Base-by-base conservation (phyloP, 1,140 invertebrate genomes). In the Metopolophium dirhodum region DNA sequence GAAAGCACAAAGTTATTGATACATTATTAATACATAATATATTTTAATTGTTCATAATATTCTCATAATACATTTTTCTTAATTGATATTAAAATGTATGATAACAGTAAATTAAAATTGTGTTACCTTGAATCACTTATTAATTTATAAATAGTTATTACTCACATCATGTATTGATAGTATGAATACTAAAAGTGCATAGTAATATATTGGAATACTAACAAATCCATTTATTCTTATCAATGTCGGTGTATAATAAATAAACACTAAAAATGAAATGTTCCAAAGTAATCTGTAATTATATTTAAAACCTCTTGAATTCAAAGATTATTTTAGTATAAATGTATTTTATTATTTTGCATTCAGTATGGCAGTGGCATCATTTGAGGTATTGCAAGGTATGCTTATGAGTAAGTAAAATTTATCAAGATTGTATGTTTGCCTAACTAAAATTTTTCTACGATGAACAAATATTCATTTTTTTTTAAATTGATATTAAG, bases 261-360 rank as follows among this genome's bases (percentile, higher is more conserved):
- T 37, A 1, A 87, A 49, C 6, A 30, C 30, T 14, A 47, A 26
- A 87, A 87, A 87, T 20, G 26, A 18, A 49, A 87, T 49, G 30
- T 87, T 87, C 85, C 85, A 87, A n/a, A 47, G 35, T 49, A 87
- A 49, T n/a, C 85, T 87, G 85, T 20, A 87, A 87, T 87, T 68
- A n/a, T 57, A 68, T 30, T 30, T 68, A 30, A 68, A 68, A 68
- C 11, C 9, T n/a, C 11, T 68, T n/a, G 30, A 68, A 68, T 30
- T 2, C 9, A 3, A 61, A 61, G 8, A 61, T 23, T 8, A 23
- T 57, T 57, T 7, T 47, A 47, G 9, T 57, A 57, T 57, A 57
- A 26, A 57, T 57, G 7, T 11, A 61, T 23, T 26, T 26, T 26
- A 57, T 57, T 30, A 30, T 61, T n/a, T n/a, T n/a, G n/a, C n/a